Evolutionary conservation across 1,140 invertebrate species (phyloP), one percentile per base, ranked within the genome.

Genomic region (Matsumurasca onukii): DNA sequence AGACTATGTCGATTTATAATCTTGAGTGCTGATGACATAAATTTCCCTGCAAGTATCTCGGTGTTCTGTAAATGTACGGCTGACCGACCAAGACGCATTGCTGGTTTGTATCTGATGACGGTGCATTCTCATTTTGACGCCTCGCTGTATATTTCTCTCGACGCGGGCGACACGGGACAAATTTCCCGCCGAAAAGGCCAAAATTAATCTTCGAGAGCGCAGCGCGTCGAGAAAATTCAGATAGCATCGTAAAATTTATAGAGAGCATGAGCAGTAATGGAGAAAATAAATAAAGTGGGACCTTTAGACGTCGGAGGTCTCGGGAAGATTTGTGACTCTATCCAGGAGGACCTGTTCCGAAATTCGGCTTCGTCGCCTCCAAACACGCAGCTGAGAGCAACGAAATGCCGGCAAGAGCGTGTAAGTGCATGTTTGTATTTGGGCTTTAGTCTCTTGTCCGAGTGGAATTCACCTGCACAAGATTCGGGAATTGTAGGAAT

Each of bases 141-240:
- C 22, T 9, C 5, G 55, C 2, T n/a, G 24, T 27, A 15, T 27
- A 27, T 12, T 59, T 59, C 30, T n/a, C 25, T 24, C 55, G 55
- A 13, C 24, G 30, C 55, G 30, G 49, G n/a, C n/a, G n/a, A n/a
- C n/a, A n/a, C 30, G 24, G 30, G 30, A 59, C 55, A 59, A 59
- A 59, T 59, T 59, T 27, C 55, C 55, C 24, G 30, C 55, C 55
- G 30, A 59, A 59, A 59, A 59, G 55, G 25, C 55, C 55, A n/a
- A 27, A 59, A 59, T 59, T 59, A 59, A 22, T 59, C 55, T 22
- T 27, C 24, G 55, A 12, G 55, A 13, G 55, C 3, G 34, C n/a
- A 39, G 34, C 34, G 24, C 25, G 55, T 59, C 55, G 30, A 17
- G 55, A 59, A 59, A 59, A 59, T 59, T 59, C 3, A 59, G 55